phyloP scores from a whole-genome alignment of 37 sponge, comb jelly and placozoan species.

The Amphimedon queenslandica region DNA sequence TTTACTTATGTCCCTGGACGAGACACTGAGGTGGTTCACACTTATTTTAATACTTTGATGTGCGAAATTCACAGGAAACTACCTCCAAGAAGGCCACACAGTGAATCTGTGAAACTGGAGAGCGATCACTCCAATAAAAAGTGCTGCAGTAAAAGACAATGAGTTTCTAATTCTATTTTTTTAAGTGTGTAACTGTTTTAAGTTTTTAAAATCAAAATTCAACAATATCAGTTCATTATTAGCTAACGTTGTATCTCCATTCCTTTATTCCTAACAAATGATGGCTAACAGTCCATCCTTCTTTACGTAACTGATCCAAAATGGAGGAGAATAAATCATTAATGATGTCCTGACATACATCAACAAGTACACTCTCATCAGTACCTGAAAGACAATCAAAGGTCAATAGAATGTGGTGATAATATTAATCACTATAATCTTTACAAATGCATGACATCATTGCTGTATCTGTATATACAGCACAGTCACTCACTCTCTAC shows the following conservation, averaged over 20 bases:
- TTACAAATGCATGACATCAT: not conserved
- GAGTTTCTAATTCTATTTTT: too few relatives aligned
- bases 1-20: not conserved
- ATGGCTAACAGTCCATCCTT: conserved; percentile 49
- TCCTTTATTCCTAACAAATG: conserved; percentile 39
- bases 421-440: not conserved
- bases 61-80: not conserved
- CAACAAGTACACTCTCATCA: too few relatives aligned
- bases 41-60: not conserved
- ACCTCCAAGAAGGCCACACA: too few relatives aligned
- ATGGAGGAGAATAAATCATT: not conserved
- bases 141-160: too few relatives aligned
- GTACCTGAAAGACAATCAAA: too few relatives aligned
- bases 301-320: not conserved
- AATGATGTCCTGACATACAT: conserved; percentile 8
- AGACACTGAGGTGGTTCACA: not conserved
- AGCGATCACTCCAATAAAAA: too few relatives aligned
- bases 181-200: too few relatives aligned
- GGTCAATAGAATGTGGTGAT: too few relatives aligned
- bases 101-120: too few relatives aligned
- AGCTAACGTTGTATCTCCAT: conserved; percentile 38
- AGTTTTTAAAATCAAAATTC: too few relatives aligned
- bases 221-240: too few relatives aligned
- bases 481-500: not conserved
- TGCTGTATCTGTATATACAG: not conserved